Conservation (phyloP, 2,797 vertebrate genomes). For the Pipistrellus kuhlii region DNA sequence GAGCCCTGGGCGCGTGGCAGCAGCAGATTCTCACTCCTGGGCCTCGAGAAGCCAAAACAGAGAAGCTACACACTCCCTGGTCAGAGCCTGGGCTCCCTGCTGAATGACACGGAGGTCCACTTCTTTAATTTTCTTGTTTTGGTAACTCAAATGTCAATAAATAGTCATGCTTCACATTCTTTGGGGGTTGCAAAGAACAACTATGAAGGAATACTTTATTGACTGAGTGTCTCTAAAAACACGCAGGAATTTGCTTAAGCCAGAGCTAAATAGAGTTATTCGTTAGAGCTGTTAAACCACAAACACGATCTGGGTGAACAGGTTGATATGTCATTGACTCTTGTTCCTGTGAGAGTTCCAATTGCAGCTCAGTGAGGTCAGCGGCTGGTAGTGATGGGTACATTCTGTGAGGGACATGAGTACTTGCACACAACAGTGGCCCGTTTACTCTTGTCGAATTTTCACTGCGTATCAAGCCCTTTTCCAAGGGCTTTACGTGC, state of each 20-base stretch:
- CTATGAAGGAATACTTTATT: background rate
- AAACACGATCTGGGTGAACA: background rate
- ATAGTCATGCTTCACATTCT: background rate
- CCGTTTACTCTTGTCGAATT: too few relatives aligned
- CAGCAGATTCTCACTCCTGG: too few relatives aligned
- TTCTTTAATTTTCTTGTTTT: background rate
- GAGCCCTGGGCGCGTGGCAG: background rate
- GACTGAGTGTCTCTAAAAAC: background rate
- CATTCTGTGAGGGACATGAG: background rate
- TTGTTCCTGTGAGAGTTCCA: background rate
- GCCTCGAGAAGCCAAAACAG: background rate
- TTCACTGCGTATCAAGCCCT: background rate
- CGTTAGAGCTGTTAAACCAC: background rate
- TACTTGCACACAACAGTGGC: fast-evolving
- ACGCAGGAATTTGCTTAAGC: background rate
- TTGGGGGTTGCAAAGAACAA: background rate
- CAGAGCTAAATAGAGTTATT: background rate
- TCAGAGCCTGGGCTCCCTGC: background rate
- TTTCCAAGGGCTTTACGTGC: background rate
- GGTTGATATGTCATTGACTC: background rate
- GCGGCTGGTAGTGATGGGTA: fast-evolving
- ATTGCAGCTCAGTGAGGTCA: fast-evolving
- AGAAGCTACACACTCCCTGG: background rate
- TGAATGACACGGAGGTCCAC: fast-evolving
- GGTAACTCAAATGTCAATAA: background rate